Percentiles rank a stretch among this genome's conserved stretches.
These are phyloP conservation scores for Diadophis punctatus DNA, from an alignment of 2,113 vertebrate species.

Conservation along the genomic window DNA sequence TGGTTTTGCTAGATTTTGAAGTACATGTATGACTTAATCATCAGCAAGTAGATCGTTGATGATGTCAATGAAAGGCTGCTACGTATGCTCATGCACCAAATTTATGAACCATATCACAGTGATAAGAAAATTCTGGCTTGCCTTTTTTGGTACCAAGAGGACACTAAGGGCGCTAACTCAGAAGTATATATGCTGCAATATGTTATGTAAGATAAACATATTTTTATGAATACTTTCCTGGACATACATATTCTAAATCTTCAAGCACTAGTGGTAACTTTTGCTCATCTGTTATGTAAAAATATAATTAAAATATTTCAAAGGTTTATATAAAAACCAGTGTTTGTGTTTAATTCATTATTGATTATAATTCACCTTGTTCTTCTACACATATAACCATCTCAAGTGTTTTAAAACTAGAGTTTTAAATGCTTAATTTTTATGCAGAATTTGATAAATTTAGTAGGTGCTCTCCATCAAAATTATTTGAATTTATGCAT, in stretches of 20 bases:
- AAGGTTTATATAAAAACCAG: conserved; percentile 48
- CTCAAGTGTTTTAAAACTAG: conserved; percentile 37
- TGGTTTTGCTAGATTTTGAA: conserved; percentile 33
- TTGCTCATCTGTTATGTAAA: conserved; percentile 34
- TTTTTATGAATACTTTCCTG: conserved; percentile 51
- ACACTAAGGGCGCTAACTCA: conserved; percentile 25
- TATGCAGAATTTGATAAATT: conserved; percentile 59
- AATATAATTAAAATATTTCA: conserved; percentile 46
- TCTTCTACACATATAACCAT: conserved; percentile 12
- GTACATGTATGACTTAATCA: conserved; percentile 38
- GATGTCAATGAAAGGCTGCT: conserved; percentile 9
- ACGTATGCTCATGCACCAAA: conserved; percentile 5
- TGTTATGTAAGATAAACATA: conserved; percentile 21
- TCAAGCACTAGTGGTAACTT: conserved; percentile 18
- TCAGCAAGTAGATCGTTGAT: conserved; percentile 19
- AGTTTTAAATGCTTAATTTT: conserved; percentile 46
- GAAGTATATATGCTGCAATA: conserved; percentile 44
- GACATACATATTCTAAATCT: conserved; percentile 41
- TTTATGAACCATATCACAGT: conserved; percentile 32
- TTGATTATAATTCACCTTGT: conserved; percentile 17
- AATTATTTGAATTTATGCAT: not conserved
- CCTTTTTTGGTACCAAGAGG: conserved; percentile 23
- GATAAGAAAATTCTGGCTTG: conserved; percentile 40
- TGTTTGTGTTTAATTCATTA: conserved; percentile 42
- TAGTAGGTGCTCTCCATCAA: conserved; percentile 54